phyloP scores from a whole-genome alignment of 2,797 vertebrate species.

The Sebastes nivosus region DNA sequence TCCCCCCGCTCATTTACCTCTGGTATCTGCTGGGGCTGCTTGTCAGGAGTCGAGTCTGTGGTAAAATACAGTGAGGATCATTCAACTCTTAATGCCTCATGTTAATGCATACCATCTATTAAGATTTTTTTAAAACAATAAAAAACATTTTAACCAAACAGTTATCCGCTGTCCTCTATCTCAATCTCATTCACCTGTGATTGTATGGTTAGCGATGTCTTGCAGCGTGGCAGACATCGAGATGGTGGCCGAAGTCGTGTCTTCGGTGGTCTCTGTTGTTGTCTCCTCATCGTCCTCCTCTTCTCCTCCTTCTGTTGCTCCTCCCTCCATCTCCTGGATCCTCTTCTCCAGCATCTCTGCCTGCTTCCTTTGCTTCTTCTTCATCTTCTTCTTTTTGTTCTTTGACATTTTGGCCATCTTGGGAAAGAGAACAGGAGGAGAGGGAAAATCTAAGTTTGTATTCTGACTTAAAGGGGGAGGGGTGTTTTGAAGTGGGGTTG shows the following conservation, averaged over 20 bases:
- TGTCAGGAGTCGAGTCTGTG: slow-evolving; percentile 58
- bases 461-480: background rate
- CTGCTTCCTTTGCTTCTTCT: slow-evolving; percentile 97
- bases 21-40: slow-evolving; percentile 41
- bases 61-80: background rate
- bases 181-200: slow-evolving; percentile 50
- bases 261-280: slow-evolving; percentile 69
- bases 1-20: slow-evolving; percentile 12
- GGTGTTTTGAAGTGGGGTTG: background rate
- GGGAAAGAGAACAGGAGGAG: slow-evolving; percentile 13
- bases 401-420: slow-evolving; percentile 96
- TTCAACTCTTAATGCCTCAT: background rate
- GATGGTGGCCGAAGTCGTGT: slow-evolving; percentile 76
- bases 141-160: background rate
- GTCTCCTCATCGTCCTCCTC: slow-evolving; percentile 86
- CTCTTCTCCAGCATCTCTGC: slow-evolving; percentile 94
- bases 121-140: background rate
- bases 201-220: slow-evolving; percentile 78
- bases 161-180: background rate
- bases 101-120: background rate
- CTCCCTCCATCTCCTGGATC: slow-evolving; percentile 90
- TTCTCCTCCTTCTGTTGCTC: slow-evolving; percentile 70
- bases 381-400: slow-evolving; percentile 99
- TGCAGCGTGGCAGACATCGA: slow-evolving; percentile 81
- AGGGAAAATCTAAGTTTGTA: background rate